These are phyloP conservation scores for Synchiropus splendidus DNA, from an alignment of 2,113 vertebrate genomes.

Conservation along the genomic window DNA sequence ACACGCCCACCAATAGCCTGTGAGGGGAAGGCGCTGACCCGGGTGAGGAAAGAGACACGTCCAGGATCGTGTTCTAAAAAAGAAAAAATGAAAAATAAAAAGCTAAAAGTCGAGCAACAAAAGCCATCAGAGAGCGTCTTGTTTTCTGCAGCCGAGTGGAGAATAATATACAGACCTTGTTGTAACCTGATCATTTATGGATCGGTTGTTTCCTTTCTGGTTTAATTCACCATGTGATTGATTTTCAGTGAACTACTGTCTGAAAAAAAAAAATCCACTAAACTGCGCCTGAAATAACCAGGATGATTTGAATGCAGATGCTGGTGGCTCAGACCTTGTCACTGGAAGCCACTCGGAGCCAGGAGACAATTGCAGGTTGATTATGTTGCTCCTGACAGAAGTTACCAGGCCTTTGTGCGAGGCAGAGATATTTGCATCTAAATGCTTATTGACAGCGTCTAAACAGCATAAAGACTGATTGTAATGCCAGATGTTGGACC, in stretches of 20 bases:
- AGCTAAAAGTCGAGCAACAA: constrained; percentile 7
- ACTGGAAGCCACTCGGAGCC: constrained; percentile 55
- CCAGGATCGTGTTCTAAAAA: no score
- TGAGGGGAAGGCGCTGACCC: no score
- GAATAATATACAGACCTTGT: constrained; percentile 63
- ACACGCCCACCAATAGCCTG: no score
- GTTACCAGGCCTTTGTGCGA: constrained; percentile 62
- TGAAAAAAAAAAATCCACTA: constrained; percentile 67
- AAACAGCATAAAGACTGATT: constrained; percentile 66
- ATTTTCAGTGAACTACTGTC: constrained; percentile 70
- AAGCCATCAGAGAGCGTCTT: constrained; percentile 20
- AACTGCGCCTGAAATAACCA: constrained; percentile 60
- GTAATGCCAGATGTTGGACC: constrained; percentile 58
- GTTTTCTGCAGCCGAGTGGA: neutral
- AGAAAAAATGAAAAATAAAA: no score
- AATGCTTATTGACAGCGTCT: constrained; percentile 67
- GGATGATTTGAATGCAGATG: constrained; percentile 67
- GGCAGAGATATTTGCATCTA: constrained; percentile 69
- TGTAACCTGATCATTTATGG: constrained; percentile 78
- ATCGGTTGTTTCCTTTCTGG: constrained; percentile 76
- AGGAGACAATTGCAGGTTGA: constrained; percentile 74
- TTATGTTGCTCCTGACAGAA: constrained; percentile 69
- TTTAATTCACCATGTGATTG: constrained; percentile 81
- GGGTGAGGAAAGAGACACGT: no score
- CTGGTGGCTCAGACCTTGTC: constrained; percentile 57